Conservation (phyloP, 2,113 vertebrate genomes). For the Seriola dumerili region DNA sequence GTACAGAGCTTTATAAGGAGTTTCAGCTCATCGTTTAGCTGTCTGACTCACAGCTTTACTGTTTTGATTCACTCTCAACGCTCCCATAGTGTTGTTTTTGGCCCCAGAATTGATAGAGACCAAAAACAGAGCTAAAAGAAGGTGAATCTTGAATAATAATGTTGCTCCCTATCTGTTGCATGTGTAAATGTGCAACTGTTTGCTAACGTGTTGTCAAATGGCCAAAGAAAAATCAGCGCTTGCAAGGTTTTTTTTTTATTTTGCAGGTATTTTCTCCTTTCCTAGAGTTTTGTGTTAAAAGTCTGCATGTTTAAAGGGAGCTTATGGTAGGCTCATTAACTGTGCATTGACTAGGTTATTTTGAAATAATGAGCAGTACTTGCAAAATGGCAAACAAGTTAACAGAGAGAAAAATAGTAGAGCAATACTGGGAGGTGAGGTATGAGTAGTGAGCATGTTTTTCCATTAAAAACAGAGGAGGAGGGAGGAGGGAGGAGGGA, state of each 20-base stretch:
- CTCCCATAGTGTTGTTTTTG: no score
- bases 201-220: not conserved
- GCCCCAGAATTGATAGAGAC: no score
- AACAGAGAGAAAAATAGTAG: not conserved
- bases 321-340: not conserved
- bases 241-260: not conserved
- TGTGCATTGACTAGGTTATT: not conserved
- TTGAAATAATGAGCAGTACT: not conserved
- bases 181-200: not conserved
- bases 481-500: constrained; percentile 2
- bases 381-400: constrained; percentile 1
- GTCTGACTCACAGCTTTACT: no score
- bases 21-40: no score
- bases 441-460: constrained; percentile 50
- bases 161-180: not conserved
- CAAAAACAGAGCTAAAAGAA: no score
- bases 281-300: not conserved
- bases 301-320: not conserved
- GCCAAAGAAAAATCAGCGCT: not conserved
- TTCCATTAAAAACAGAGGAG: constrained; percentile 54
- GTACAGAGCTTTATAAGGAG: no score
- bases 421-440: constrained; percentile 21
- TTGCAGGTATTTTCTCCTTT: not conserved
- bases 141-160: not conserved
- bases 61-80: not conserved